Percentiles rank a stretch among this genome's conserved stretches.
Conservation (phyloP, 2,888 invertebrate species). For the Eilema griseolum region DNA sequence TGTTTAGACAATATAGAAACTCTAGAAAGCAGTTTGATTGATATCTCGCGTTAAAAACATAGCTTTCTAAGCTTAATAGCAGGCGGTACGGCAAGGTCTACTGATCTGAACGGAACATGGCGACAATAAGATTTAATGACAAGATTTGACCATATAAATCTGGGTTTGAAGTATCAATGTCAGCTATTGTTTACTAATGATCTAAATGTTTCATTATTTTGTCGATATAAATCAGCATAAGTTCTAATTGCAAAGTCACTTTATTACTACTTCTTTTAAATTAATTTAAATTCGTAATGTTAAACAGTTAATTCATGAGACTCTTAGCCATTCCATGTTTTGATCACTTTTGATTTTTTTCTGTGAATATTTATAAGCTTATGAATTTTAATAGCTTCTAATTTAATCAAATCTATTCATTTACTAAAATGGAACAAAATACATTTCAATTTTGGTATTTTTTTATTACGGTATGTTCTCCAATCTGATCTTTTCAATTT, state of each 20-base stretch:
- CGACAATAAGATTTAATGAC: conserved; percentile 54
- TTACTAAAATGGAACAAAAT: neutral
- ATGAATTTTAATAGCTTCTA: neutral
- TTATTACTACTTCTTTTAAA: neutral
- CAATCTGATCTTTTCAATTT: neutral
- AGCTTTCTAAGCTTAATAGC: conserved; percentile 45
- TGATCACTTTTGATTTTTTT: neutral
- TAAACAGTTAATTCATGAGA: neutral
- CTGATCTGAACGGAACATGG: conserved; percentile 33
- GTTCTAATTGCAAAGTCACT: neutral
- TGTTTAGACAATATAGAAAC: conserved; percentile 55
- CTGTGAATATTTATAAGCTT: neutral
- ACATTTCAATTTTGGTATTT: neutral
- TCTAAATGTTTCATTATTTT: neutral
- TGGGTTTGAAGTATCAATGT: conserved; percentile 81
- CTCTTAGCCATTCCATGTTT: neutral
- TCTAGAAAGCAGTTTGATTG: conserved; percentile 54
- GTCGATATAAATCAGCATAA: neutral
- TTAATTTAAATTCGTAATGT: too few relatives aligned
- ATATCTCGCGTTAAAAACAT: conserved; percentile 50
- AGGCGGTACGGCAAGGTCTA: conserved; percentile 36
- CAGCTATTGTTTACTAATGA: conserved; percentile 57
- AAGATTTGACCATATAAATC: conserved; percentile 69
- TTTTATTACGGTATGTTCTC: too few relatives aligned
- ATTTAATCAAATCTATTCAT: neutral